Evolutionary conservation across 2,113 vertebrate genomes (phyloP), one percentile per base, ranked within the genome.

Genomic region (Ancistrus triradiatus): DNA sequence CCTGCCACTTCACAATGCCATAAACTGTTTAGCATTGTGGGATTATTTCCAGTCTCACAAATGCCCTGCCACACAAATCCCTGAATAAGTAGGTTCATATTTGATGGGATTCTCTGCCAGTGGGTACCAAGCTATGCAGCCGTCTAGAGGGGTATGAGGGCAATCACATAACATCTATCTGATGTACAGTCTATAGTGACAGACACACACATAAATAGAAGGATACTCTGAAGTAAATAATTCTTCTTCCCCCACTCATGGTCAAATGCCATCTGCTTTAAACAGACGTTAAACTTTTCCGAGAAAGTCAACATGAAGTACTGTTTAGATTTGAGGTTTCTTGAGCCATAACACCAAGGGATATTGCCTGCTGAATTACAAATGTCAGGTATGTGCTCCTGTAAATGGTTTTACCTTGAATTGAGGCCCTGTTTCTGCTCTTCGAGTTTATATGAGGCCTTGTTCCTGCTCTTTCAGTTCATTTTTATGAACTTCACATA

Each of bases 11-110:
- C 83, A 86, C 84, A 92, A 90, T 83, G 85, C 81, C 74, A 71
- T 84, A 89, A 85, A 89, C 90, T 95, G 92, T 91, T 93, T 88
- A 92, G 89, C 83, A 89, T 90, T 77, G 80, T 75, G 83, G 88
- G 88, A 88, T 87, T 85, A 84, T 79, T 88, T 91, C 84, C 87
- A 93, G 89, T 81, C 74, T 58, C 75, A 81, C 72, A 74, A 80
- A 80, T 86, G 80, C 88, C 86, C 88, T 86, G 78, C 78, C 78
- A 72, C 31, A 10, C 31, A 33, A 82, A 83, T 84, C 77, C 74
- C 82, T 82, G 84, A 80, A 89, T 90, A 87, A 91, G 90, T 82
- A 79, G 81, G 40, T 81, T 81, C 74, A 87, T 91, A 78, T 80
- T 80, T 77, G 70, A 78, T 81, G 76, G 3, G 46, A 71, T 68